These are phyloP conservation scores for Haplochromis vanheusdeni DNA, from an alignment of 2,113 vertebrate genomes.

Conservation along the genomic window DNA sequence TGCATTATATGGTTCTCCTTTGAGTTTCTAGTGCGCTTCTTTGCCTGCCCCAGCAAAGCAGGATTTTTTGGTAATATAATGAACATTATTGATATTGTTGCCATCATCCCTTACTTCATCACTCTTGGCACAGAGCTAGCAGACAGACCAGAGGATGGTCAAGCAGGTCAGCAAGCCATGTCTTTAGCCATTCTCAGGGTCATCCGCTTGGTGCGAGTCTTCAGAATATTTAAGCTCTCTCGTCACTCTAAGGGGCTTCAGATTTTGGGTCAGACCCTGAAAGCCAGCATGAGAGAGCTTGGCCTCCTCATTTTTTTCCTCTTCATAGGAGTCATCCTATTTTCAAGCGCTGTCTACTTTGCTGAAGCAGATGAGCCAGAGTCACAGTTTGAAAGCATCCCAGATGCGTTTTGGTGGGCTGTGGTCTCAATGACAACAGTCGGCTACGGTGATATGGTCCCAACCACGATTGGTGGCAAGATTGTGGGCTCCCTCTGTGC, in stretches of 20 bases:
- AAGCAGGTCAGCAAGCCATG: constrained; percentile 97
- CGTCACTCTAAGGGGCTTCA: constrained; percentile 96
- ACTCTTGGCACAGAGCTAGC: constrained; percentile 94
- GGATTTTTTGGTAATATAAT: constrained; percentile 98
- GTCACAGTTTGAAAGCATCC: constrained; percentile 96
- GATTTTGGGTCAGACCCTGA: constrained; percentile 94
- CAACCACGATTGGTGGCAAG: constrained; percentile 96
- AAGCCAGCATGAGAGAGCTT: constrained; percentile 94
- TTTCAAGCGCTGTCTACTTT: constrained; percentile 97
- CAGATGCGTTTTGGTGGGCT: constrained; percentile 98
- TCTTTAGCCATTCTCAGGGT: constrained; percentile 96
- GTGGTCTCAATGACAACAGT: constrained; percentile 99
- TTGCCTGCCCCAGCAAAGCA: constrained; percentile 97
- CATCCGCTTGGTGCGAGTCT: constrained; percentile 93
- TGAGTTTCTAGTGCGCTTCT: constrained; percentile 95
- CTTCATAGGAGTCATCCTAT: constrained; percentile 97
- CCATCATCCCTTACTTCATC: constrained; percentile 98
- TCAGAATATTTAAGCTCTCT: constrained; percentile 97
- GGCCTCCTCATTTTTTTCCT: constrained; percentile 98
- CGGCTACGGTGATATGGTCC: constrained; percentile 98
- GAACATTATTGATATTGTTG: constrained; percentile 98
- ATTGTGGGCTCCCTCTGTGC: constrained; percentile 97
- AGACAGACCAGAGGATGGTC: constrained; percentile 88
- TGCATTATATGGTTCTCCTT: constrained; percentile 99
- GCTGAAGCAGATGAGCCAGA: constrained; percentile 94